These are phyloP conservation scores for Delia radicum DNA, from an alignment of 1,140 invertebrate species.

Conservation along the genomic window DNA sequence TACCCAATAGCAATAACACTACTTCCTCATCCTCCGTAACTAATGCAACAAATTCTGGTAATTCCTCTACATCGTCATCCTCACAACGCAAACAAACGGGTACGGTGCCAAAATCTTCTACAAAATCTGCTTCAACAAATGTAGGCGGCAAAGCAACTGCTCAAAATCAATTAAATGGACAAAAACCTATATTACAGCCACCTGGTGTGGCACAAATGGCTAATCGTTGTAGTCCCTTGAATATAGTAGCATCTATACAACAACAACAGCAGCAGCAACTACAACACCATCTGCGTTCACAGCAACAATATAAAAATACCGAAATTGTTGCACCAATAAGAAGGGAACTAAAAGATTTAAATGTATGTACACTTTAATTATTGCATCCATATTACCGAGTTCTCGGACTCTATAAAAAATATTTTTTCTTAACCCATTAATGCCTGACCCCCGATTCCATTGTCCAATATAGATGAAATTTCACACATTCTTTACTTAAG, in stretches of 20 bases:
- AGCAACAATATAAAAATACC: constrained; percentile 35
- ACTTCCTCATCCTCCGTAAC: neutral
- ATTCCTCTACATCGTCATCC: neutral
- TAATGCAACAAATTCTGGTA: neutral
- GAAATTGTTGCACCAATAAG: constrained; percentile 42
- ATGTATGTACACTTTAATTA: constrained; percentile 43
- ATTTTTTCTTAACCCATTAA: too few species aligned
- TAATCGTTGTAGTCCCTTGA: constrained; percentile 11
- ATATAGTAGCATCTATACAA: constrained; percentile 16
- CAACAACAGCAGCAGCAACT: constrained; percentile 28
- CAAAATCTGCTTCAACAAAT: neutral
- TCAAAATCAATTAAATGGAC: too few species aligned
- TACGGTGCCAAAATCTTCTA: constrained; percentile 36
- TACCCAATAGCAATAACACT: neutral
- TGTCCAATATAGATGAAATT: too few species aligned
- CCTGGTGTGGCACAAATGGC: neutral
- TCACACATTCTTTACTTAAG: too few species aligned
- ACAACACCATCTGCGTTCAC: constrained; percentile 26
- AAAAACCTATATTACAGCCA: constrained; percentile 29
- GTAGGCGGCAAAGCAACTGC: too few species aligned
- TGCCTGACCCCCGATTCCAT: too few species aligned
- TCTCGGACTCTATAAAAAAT: too few species aligned
- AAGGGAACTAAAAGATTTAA: constrained; percentile 39
- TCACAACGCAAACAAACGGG: constrained; percentile 29
- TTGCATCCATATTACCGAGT: too few species aligned